Conservation (phyloP, 1,140 invertebrate genomes). For the Phocides pigmalion region DNA sequence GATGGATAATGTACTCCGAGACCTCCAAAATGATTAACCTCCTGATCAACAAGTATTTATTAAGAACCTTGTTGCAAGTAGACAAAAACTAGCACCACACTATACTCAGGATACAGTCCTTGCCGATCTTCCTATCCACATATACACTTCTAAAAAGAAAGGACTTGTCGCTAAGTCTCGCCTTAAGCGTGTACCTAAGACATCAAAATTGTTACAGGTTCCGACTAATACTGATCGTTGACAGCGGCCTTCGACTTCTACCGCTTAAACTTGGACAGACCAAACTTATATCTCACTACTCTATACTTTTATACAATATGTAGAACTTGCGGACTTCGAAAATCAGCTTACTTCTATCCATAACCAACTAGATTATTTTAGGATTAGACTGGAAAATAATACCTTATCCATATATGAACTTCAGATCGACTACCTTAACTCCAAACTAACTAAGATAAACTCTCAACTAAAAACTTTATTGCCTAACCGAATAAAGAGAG, state of each 20-base stretch:
- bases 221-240: conserved; percentile 39
- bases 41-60: too few relatives aligned
- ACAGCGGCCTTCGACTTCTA: conserved; percentile 28
- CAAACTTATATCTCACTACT: conserved; percentile 10
- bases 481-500: conserved; percentile 15
- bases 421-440: conserved; percentile 22
- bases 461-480: neutral
- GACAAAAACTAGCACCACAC: too few relatives aligned
- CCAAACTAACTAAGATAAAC: conserved; percentile 18
- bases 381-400: conserved; percentile 21
- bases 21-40: too few relatives aligned
- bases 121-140: too few relatives aligned
- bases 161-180: conserved; percentile 38
- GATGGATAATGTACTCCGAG: too few relatives aligned
- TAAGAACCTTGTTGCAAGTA: too few relatives aligned
- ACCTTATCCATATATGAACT: conserved; percentile 29
- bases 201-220: too few relatives aligned
- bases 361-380: conserved; percentile 23
- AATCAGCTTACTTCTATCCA: conserved; percentile 1
- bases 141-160: conserved; percentile 42
- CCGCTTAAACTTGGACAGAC: neutral
- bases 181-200: conserved; percentile 42
- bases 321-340: conserved; percentile 23
- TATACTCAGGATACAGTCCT: too few relatives aligned
- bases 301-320: conserved; percentile 34